These are phyloP conservation scores for Thamnophis sirtalis DNA, from an alignment of 2,113 vertebrate genomes.

Conservation along the genomic window DNA sequence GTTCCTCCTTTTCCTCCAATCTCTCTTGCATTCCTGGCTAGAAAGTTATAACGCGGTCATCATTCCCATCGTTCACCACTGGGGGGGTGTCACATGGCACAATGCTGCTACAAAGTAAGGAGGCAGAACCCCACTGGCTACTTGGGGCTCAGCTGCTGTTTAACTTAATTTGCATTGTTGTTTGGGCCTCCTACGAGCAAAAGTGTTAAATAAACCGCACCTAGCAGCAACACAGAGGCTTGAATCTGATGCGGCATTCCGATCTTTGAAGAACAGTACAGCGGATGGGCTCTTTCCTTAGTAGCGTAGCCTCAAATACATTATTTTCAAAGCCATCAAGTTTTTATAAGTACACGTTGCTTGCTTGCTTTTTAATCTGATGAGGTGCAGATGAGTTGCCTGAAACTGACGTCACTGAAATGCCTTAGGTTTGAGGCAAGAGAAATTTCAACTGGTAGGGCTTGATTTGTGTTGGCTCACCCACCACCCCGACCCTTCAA, in stretches of 20 bases:
- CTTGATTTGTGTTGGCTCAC: neutral
- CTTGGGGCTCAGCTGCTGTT: neutral
- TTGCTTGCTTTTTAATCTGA: neutral
- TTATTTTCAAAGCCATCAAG: neutral
- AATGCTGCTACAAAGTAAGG: neutral
- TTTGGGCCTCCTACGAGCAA: neutral
- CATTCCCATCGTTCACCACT: neutral
- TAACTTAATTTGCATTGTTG: neutral
- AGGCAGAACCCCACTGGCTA: neutral
- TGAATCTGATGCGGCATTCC: neutral
- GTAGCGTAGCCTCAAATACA: neutral
- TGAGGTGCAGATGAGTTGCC: too few species aligned
- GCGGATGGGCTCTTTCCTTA: neutral
- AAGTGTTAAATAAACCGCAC: neutral
- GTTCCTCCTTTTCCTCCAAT: neutral
- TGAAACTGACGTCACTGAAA: neutral
- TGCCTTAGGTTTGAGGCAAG: neutral
- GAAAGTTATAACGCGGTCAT: neutral
- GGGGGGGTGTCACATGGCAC: neutral
- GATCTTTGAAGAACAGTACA: neutral
- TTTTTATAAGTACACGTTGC: neutral
- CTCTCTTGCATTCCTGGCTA: neutral
- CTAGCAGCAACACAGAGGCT: neutral
- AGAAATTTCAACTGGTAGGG: neutral
- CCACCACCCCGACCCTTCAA: neutral